Base-by-base conservation (phyloP, 2,888 invertebrate genomes). In the Horisme vitalbata region DNA sequence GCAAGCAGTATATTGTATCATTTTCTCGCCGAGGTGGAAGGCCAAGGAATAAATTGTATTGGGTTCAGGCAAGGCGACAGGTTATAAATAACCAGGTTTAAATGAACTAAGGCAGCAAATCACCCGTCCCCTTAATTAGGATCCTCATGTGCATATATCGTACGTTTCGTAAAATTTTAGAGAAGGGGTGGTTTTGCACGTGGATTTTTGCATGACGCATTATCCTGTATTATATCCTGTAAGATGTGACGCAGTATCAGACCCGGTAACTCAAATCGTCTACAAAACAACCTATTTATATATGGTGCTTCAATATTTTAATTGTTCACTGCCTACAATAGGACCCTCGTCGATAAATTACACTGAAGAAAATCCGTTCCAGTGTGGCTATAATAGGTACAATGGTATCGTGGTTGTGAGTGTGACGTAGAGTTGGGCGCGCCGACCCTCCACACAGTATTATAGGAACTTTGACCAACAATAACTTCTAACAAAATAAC, bases 1-100 rank as follows among this genome's bases (percentile, higher is more conserved):
- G 30, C n/a, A 30, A 20, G 37, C 14, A 32, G 14, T 24, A 23
- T 12, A n/a, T n/a, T n/a, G 15, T 31, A 14, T 28, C 21, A 34
- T 34, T 20, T 15, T 26, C 30, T 24, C 11, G n/a, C n/a, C 34
- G 35, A 41, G 41, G 26, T n/a, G n/a, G n/a, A n/a, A n/a, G n/a
- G 21, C 13, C 13, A 27, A 20, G 21, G 11, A 21, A 21, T 30
- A 26, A 21, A 34, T 39, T n/a, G 28, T 34, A 15, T 14, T 32
- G 8, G 27, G 41, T 27, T 24, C n/a, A 13, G 12, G 48, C 48
- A 52, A 61, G 57, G 56, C 55, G 54, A 47, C 53, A 35, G 21
- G 60, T 64, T 67, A 74, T 69, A 73, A 75, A 75, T 71, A 75
- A 57, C 67, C 53, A 55, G 47, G 58, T 61, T 65, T 55, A 60